phyloP scores from a whole-genome alignment of 2,888 invertebrate species.

The Pristionchus mayeri region DNA sequence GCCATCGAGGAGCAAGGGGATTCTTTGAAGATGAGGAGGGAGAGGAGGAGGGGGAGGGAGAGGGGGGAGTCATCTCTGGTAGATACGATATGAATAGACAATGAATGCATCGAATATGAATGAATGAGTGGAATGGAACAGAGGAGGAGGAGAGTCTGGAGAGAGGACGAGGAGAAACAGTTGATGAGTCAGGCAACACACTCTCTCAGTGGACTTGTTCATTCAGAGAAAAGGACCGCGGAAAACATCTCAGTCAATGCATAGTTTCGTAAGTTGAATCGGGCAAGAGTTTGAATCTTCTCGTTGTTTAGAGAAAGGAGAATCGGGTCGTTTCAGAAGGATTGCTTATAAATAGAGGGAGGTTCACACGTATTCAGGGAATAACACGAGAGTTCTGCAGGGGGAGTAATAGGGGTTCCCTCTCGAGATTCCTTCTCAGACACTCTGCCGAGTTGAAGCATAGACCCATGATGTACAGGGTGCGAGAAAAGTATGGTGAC shows the following conservation, averaged over 20 bases:
- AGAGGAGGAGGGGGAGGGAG: conserved; percentile 41
- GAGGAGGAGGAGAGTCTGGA: neutral
- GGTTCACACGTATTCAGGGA: neutral
- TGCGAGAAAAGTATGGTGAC: too few species aligned
- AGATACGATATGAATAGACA: conserved; percentile 3
- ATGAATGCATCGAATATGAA: conserved; percentile 46
- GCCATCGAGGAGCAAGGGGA: neutral
- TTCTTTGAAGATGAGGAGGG: conserved; percentile 1
- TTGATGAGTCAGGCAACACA: conserved; percentile 37
- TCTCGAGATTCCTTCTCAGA: too few species aligned
- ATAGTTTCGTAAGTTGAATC: too few species aligned
- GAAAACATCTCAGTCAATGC: too few species aligned
- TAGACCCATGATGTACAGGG: too few species aligned
- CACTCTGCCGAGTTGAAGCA: too few species aligned
- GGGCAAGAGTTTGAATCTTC: neutral
- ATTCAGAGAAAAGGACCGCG: too few species aligned
- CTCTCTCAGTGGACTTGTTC: too few species aligned
- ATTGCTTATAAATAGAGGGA: neutral
- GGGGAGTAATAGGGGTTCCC: neutral
- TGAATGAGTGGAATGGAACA: conserved; percentile 50
- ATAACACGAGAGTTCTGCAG: neutral
- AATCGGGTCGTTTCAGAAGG: neutral
- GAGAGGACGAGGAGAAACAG: neutral
- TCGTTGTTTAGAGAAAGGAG: neutral
- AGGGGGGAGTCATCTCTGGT: conserved; percentile 12